Percentiles rank a stretch among this genome's conserved stretches.
phyloP scores from a whole-genome alignment of 1,140 invertebrate species.

The Zaprionus taronus region DNA sequence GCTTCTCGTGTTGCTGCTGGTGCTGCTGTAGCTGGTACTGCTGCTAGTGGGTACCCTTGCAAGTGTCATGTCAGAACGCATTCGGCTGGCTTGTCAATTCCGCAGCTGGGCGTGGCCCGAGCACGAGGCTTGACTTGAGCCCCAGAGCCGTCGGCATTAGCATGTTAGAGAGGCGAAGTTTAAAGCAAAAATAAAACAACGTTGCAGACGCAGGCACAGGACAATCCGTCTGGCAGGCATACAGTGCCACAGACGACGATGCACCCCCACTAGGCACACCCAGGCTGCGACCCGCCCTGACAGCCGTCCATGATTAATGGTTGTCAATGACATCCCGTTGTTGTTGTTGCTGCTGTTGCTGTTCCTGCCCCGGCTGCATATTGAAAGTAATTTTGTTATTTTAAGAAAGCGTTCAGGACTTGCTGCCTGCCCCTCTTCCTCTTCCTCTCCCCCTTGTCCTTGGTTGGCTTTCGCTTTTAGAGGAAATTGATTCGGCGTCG shows the following conservation, averaged over 20 bases:
- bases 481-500: conserved; percentile 77
- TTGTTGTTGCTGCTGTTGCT: conserved; percentile 35
- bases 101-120: conserved; percentile 75
- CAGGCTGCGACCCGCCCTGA: conserved; percentile 70
- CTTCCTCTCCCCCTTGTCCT: not conserved
- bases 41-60: conserved; percentile 46
- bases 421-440: not conserved
- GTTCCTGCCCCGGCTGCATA: conserved; percentile 60
- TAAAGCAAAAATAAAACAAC: conserved; percentile 51
- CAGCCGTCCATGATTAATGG: conserved; percentile 84
- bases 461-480: conserved; percentile 36
- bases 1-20: conserved; percentile 10
- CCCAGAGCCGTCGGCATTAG: conserved; percentile 73
- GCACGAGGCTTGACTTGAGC: conserved; percentile 69
- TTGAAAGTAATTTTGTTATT: conserved; percentile 83
- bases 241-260: conserved; percentile 13
- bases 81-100: conserved; percentile 77
- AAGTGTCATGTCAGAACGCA: conserved; percentile 80
- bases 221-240: conserved; percentile 51
- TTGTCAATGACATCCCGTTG: conserved; percentile 81
- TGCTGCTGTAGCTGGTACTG: conserved; percentile 21
- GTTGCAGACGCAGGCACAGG: conserved; percentile 9
- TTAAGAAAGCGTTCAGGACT: conserved; percentile 73
- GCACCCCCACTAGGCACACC: conserved; percentile 22
- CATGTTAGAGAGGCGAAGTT: conserved; percentile 73